These are phyloP conservation scores for Podotricha telesiphe DNA, from an alignment of 2,888 invertebrate genomes.

Conservation along the genomic window DNA sequence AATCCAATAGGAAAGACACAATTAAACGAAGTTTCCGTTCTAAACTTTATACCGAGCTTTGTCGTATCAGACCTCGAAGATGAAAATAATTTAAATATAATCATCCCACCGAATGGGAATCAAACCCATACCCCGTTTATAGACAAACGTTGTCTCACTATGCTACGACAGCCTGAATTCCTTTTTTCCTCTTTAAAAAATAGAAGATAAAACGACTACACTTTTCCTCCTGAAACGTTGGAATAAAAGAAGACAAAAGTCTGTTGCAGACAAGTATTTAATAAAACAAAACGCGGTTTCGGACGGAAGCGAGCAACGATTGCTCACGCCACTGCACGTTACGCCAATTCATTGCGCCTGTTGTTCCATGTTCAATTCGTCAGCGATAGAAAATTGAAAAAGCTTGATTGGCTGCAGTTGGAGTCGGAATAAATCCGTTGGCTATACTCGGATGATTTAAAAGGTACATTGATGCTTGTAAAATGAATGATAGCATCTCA, in stretches of 20 bases:
- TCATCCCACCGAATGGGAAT: no score
- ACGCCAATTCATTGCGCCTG: constrained; percentile 57
- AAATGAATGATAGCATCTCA: constrained; percentile 56
- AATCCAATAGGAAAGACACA: no score
- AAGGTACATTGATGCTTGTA: constrained; percentile 57
- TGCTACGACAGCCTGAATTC: no score
- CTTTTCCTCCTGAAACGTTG: constrained; percentile 1
- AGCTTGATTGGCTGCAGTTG: constrained; percentile 69
- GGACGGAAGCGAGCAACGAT: constrained; percentile 39
- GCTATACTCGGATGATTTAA: constrained; percentile 57
- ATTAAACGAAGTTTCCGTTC: no score
- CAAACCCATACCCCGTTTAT: no score
- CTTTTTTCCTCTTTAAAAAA: neutral
- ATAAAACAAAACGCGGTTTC: constrained; percentile 44
- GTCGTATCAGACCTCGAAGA: no score
- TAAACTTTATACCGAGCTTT: no score
- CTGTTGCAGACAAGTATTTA: constrained; percentile 50
- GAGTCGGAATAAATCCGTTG: constrained; percentile 59
- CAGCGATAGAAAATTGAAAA: constrained; percentile 69
- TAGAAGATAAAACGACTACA: neutral
- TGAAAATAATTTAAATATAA: no score
- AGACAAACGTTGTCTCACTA: no score
- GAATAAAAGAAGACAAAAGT: constrained; percentile 20
- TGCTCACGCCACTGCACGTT: constrained; percentile 45
- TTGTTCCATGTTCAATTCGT: constrained; percentile 64